A percentile compares a stretch with the other conserved stretches of the same genome.
phyloP scores from a whole-genome alignment of 1,140 invertebrate genomes.

The Cherax destructor region DNA sequence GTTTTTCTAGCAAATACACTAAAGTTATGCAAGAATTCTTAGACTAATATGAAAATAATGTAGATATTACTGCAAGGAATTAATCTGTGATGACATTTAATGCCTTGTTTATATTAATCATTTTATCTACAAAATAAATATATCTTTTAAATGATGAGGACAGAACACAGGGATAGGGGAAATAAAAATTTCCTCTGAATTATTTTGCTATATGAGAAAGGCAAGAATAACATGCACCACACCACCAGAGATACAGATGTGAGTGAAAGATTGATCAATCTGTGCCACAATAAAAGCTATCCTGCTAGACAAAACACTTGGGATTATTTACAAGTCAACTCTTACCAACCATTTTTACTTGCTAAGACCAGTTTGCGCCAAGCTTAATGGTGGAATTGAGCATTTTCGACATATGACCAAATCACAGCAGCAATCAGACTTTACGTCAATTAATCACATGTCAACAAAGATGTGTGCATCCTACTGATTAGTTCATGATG shows the following conservation, averaged over 20 bases:
- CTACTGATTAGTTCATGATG: neutral
- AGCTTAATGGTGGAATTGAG: neutral
- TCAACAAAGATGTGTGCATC: neutral
- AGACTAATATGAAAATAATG: neutral
- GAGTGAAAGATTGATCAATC: neutral
- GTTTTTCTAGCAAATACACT: neutral
- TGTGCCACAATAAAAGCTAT: conserved; percentile 1
- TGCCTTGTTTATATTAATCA: no score
- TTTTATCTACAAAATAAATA: neutral
- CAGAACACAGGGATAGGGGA: neutral
- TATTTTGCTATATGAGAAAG: neutral
- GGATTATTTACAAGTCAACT: neutral
- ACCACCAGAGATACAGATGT: neutral
- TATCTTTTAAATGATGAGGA: neutral
- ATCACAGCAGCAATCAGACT: neutral
- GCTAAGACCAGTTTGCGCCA: neutral
- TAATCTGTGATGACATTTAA: no score
- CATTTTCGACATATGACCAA: neutral
- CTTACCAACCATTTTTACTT: neutral
- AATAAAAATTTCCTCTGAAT: neutral
- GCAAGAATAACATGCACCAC: neutral
- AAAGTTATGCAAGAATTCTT: neutral
- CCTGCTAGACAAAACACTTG: neutral
- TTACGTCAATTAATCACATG: neutral
- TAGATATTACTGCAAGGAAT: neutral